A percentile compares a stretch with the other conserved stretches of the same genome.
phyloP scores from a whole-genome alignment of 2,797 vertebrate species.

The Sparidentex hasta region DNA sequence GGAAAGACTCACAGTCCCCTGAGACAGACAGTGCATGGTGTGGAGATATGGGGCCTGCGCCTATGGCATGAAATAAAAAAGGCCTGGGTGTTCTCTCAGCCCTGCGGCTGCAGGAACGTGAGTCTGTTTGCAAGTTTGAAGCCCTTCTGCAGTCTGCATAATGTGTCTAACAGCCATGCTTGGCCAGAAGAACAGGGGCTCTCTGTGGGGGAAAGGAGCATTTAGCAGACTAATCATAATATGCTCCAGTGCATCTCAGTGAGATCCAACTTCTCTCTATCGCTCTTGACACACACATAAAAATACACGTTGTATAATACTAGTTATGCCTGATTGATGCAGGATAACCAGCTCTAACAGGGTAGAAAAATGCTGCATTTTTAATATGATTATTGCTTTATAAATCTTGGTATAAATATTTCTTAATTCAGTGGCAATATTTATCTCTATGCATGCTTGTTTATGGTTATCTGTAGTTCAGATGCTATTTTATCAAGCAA shows the following conservation, averaged over 20 bases:
- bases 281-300: slow-evolving; percentile 26
- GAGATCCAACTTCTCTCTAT: slow-evolving; percentile 47
- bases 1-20: slow-evolving; percentile 70
- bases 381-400: background rate
- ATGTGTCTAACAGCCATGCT: slow-evolving; percentile 55
- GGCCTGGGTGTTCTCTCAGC: slow-evolving; percentile 27
- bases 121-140: slow-evolving; percentile 53
- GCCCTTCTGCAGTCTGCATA: slow-evolving; percentile 60
- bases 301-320: slow-evolving; percentile 9
- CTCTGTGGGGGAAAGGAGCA: slow-evolving; percentile 49
- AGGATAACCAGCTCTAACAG: background rate
- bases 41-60: slow-evolving; percentile 52
- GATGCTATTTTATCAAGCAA: background rate
- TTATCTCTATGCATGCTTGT: background rate
- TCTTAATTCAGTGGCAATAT: background rate
- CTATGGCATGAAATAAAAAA: slow-evolving; percentile 30
- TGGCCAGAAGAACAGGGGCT: slow-evolving; percentile 60
- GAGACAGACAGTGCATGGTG: slow-evolving; percentile 68
- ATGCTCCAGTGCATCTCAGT: slow-evolving; percentile 58
- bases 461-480: background rate
- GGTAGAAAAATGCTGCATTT: background rate
- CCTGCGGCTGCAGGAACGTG: slow-evolving; percentile 32
- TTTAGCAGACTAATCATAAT: slow-evolving; percentile 75
- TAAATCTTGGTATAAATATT: background rate
- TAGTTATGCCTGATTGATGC: background rate